Percentiles rank a stretch among this genome's conserved stretches.
Conservation (phyloP, 1,140 invertebrate genomes). For the Akabosia matsudoensis region DNA sequence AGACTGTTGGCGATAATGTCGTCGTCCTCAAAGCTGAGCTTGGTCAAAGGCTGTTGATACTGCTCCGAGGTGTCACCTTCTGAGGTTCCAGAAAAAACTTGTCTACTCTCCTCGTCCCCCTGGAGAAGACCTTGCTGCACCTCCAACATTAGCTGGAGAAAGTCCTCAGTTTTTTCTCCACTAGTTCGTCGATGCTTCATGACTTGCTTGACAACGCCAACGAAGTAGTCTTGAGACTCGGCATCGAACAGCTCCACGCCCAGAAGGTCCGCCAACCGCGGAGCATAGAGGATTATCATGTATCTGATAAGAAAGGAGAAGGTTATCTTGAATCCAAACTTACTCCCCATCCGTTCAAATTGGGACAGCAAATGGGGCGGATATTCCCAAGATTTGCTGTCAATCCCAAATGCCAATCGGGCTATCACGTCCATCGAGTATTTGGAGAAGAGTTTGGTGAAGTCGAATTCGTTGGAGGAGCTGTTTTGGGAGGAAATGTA, state of each 20-base stretch:
- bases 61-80: not conserved
- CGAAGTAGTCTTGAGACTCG: slow-evolving; percentile 28
- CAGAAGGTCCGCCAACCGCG: not conserved
- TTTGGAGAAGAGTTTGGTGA: not conserved
- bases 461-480: not conserved
- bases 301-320: slow-evolving; percentile 2
- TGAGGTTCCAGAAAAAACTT: slow-evolving; percentile 51
- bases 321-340: slow-evolving; percentile 10
- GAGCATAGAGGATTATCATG: not conserved
- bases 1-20: slow-evolving; percentile 56
- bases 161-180: slow-evolving; percentile 37
- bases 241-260: not conserved
- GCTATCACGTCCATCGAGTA: slow-evolving; percentile 38
- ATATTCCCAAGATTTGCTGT: slow-evolving; percentile 26
- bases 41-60: not conserved
- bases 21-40: slow-evolving; percentile 48
- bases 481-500: slow-evolving; percentile 7
- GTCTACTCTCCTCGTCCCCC: slow-evolving; percentile 51
- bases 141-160: slow-evolving; percentile 54
- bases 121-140: slow-evolving; percentile 48
- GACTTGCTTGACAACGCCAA: not conserved
- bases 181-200: slow-evolving; percentile 25
- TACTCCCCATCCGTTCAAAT: not conserved
- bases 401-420: slow-evolving; percentile 33
- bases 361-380: not conserved